phyloP scores from a whole-genome alignment of 2,888 invertebrate species.

The Vandiemenella viatica region DNA sequence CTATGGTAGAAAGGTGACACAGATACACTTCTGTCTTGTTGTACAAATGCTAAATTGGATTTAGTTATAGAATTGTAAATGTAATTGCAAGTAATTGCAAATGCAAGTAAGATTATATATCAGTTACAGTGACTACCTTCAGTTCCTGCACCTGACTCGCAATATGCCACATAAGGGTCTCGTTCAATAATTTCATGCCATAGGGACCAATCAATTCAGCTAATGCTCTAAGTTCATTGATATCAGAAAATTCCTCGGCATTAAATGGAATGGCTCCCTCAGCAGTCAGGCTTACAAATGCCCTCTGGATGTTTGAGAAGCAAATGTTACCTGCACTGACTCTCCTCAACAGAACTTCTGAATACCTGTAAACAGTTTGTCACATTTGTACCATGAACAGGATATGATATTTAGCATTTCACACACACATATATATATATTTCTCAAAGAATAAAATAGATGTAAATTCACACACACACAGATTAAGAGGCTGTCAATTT shows the following conservation, averaged over 20 bases:
- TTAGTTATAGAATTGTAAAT: background rate
- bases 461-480: too few relatives aligned
- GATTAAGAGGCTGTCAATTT: too few relatives aligned
- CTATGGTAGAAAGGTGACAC: background rate
- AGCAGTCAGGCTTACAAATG: slow-evolving; percentile 85
- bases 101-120: background rate
- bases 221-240: slow-evolving; percentile 83
- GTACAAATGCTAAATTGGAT: background rate
- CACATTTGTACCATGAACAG: too few relatives aligned
- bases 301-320: slow-evolving; percentile 89
- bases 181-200: slow-evolving; percentile 92
- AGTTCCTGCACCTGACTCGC: slow-evolving; percentile 95
- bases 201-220: slow-evolving; percentile 97
- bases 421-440: too few relatives aligned
- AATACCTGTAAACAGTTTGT: slow-evolving; percentile 34
- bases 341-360: slow-evolving; percentile 63
- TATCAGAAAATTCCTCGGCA: slow-evolving; percentile 95
- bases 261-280: slow-evolving; percentile 88
- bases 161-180: slow-evolving; percentile 97
- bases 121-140: slow-evolving; percentile 39
- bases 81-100: background rate
- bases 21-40: background rate
- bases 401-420: too few relatives aligned
- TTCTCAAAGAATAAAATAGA: too few relatives aligned
- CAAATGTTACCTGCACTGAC: slow-evolving; percentile 93